phyloP scores from a whole-genome alignment of 2,888 invertebrate genomes.

The Diarsia mendica region DNA sequence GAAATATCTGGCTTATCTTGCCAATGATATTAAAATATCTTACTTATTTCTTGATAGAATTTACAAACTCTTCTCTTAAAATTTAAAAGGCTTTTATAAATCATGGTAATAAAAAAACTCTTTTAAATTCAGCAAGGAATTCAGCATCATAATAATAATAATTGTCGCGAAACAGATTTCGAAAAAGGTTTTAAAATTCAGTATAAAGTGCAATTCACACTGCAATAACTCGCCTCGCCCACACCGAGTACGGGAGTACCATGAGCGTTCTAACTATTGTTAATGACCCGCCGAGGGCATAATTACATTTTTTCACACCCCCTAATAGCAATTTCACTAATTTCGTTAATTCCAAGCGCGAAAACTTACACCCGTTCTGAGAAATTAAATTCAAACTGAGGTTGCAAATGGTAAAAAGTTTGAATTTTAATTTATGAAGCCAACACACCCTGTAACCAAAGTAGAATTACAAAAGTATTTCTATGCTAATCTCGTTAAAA shows the following conservation, averaged over 20 bases:
- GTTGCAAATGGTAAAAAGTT: constrained; percentile 51
- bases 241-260: constrained; percentile 65
- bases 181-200: constrained; percentile 58
- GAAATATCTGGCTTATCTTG: constrained; percentile 12
- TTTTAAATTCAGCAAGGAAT: neutral
- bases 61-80: neutral
- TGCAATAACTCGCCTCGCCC: constrained; percentile 67
- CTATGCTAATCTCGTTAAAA: constrained; percentile 25
- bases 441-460: constrained; percentile 21
- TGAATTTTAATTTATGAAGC: constrained; percentile 40
- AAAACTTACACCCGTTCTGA: constrained; percentile 62
- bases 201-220: constrained; percentile 66
- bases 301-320: constrained; percentile 87
- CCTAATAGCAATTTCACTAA: constrained; percentile 86
- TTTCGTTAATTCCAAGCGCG: constrained; percentile 79
- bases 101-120: neutral
- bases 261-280: constrained; percentile 83
- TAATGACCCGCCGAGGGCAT: constrained; percentile 87
- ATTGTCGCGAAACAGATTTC: constrained; percentile 33
- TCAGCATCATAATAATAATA: constrained; percentile 15
- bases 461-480: constrained; percentile 43
- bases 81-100: neutral
- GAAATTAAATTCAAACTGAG: constrained; percentile 58
- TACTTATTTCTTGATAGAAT: neutral
- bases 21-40: neutral